phyloP scores from a whole-genome alignment of 2,797 vertebrate species.

The Carduelis carduelis region DNA sequence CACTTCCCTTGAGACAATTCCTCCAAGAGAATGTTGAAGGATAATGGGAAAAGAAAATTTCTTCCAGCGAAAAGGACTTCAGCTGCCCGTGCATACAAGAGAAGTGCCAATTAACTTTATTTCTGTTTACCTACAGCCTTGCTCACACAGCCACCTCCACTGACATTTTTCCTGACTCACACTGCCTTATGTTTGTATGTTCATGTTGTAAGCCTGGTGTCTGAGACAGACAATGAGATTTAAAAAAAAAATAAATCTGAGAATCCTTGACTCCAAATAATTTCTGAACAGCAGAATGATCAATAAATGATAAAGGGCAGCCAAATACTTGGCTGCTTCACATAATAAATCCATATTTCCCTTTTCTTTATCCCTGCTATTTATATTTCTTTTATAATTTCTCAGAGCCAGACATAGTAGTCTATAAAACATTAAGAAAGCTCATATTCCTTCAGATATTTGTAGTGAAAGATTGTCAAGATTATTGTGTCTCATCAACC shows the following conservation, averaged over 20 bases:
- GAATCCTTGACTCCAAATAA: neutral
- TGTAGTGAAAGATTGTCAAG: neutral
- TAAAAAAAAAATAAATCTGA: neutral
- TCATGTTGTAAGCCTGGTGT: neutral
- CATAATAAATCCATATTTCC: neutral
- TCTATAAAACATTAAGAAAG: neutral
- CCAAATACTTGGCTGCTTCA: neutral
- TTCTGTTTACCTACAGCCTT: constrained; percentile 64
- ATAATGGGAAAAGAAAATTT: constrained; percentile 63
- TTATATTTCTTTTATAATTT: neutral
- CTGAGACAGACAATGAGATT: neutral
- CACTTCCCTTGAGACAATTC: constrained; percentile 52
- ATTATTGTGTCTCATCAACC: neutral
- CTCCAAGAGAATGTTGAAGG: constrained; percentile 50
- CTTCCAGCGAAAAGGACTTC: constrained; percentile 25
- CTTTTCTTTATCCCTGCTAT: neutral
- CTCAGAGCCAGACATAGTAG: neutral
- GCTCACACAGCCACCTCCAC: constrained; percentile 45
- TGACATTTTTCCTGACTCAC: constrained; percentile 57
- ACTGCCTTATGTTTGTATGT: constrained; percentile 9
- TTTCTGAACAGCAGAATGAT: neutral
- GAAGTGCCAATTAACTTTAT: constrained; percentile 64
- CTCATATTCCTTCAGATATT: neutral
- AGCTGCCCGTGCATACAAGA: constrained; percentile 37
- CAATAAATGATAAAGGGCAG: neutral